Percentiles rank a stretch among this genome's conserved stretches.
Evolutionary conservation across 2,888 invertebrate genomes (phyloP).

Genomic region (Leptopilina drosophilae): DNA sequence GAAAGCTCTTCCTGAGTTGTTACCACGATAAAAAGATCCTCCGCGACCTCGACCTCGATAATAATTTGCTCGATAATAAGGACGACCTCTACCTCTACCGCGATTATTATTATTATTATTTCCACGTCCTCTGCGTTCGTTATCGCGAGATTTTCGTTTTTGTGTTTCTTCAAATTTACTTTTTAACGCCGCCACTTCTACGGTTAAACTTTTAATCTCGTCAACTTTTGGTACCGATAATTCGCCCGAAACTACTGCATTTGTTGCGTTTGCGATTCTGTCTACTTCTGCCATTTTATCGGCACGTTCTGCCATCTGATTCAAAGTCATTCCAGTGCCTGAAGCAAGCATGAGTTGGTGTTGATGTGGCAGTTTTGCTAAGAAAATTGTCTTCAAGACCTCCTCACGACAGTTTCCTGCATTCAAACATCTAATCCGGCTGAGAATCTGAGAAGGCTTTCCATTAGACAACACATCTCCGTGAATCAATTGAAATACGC

Average conservation of each 20-base stretch:
- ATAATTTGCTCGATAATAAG: not conserved
- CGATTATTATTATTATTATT: slow-evolving; percentile 6
- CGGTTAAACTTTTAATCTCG: no score
- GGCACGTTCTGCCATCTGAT: not conserved
- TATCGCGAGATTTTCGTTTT: not conserved
- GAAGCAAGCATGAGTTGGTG: not conserved
- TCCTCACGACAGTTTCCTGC: not conserved
- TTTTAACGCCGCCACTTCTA: not conserved
- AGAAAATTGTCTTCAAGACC: not conserved
- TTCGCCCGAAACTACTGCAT: not conserved
- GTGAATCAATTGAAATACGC: not conserved
- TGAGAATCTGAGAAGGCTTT: not conserved
- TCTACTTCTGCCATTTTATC: not conserved
- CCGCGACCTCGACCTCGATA: slow-evolving; percentile 2
- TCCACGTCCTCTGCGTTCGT: slow-evolving; percentile 3
- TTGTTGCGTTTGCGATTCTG: not conserved
- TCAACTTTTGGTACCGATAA: not conserved
- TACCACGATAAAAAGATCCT: not conserved
- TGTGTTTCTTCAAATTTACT: slow-evolving; percentile 3
- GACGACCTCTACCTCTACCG: not conserved
- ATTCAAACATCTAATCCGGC: not conserved
- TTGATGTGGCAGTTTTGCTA: not conserved
- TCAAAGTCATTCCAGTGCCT: not conserved
- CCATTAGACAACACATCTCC: not conserved
- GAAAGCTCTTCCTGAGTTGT: not conserved